These are phyloP conservation scores for Gnathonemus longibarbis DNA, from an alignment of 2,113 vertebrate genomes.

Conservation along the genomic window DNA sequence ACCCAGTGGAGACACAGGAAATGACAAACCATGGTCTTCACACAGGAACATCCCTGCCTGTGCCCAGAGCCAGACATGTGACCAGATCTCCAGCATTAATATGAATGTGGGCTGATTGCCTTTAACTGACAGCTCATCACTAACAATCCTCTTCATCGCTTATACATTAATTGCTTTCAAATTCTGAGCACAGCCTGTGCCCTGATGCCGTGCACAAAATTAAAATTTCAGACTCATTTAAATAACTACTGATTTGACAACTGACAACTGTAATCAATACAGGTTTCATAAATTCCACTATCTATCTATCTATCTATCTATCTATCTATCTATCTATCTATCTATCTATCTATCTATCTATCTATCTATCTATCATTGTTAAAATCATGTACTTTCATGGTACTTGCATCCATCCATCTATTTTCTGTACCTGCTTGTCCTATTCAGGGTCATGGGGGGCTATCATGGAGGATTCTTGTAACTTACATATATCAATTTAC, in stretches of 20 bases:
- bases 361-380: neutral
- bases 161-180: neutral
- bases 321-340: neutral
- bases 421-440: neutral
- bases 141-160: neutral
- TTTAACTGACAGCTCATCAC: neutral
- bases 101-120: neutral
- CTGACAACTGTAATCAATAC: neutral
- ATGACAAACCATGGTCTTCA: neutral
- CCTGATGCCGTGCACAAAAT: neutral
- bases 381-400: neutral
- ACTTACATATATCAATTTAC: neutral
- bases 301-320: neutral
- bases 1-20: neutral
- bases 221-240: neutral
- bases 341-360: neutral
- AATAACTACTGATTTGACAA: neutral
- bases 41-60: neutral
- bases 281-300: too few species aligned
- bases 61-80: neutral
- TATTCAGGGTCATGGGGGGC: neutral
- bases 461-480: neutral
- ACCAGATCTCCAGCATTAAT: neutral
- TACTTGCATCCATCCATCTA: neutral
- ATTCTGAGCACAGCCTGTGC: neutral